Conservation (phyloP, 2,888 invertebrate genomes). For the Anoplius nigerrimus region DNA sequence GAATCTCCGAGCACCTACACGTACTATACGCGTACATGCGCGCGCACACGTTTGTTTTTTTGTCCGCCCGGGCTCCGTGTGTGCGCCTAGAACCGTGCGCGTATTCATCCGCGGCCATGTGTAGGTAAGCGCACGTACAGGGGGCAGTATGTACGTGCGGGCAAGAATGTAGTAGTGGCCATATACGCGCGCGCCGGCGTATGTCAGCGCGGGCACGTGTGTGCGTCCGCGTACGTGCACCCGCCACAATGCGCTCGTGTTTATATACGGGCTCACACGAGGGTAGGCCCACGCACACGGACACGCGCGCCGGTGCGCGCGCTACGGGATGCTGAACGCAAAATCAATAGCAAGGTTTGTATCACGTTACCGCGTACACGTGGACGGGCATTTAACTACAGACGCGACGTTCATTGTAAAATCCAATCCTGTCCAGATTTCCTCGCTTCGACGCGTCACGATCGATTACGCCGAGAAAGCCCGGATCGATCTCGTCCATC, state of each 20-base stretch:
- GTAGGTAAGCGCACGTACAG: too few species aligned
- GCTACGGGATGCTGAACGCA: constrained; percentile 65
- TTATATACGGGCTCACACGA: neutral
- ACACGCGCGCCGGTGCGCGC: constrained; percentile 19
- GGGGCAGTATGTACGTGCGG: too few species aligned
- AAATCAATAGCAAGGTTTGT: constrained; percentile 68
- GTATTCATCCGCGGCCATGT: neutral
- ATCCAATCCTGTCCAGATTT: neutral
- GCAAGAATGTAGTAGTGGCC: too few species aligned
- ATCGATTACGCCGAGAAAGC: too few species aligned
- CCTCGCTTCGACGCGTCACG: too few species aligned
- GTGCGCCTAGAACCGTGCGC: neutral
- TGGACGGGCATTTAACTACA: constrained; percentile 38
- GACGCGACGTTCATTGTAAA: constrained; percentile 21
- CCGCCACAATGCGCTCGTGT: too few species aligned
- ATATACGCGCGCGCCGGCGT: neutral
- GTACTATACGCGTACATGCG: neutral
- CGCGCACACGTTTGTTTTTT: too few species aligned
- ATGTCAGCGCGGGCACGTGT: neutral
- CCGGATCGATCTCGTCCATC: too few species aligned
- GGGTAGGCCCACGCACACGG: constrained; percentile 5
- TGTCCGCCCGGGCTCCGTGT: neutral
- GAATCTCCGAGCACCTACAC: constrained; percentile 11
- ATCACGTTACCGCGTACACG: constrained; percentile 54
- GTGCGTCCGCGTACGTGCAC: constrained; percentile 8